Evolutionary conservation across 2,113 vertebrate species (phyloP).

Genomic region (Engraulis encrasicolus): DNA sequence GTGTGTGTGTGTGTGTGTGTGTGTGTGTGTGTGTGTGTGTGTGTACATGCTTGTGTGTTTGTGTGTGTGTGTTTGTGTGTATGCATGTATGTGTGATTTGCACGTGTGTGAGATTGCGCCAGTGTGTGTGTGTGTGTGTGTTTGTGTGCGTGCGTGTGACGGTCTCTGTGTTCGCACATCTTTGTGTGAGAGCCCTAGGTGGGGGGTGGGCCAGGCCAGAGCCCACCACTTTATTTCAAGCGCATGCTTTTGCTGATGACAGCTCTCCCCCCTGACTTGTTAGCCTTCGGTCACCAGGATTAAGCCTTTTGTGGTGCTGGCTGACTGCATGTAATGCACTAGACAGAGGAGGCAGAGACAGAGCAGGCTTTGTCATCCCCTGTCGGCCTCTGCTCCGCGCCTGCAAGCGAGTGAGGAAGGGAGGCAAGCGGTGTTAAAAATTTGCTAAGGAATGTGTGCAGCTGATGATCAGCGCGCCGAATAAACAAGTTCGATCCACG

Average conservation of each 20-base stretch:
- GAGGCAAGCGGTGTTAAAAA: too few species aligned
- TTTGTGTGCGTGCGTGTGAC: too few species aligned
- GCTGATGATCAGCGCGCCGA: not conserved
- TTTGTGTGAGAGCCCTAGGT: not conserved
- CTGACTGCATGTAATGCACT: not conserved
- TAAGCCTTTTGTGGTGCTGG: slow-evolving; percentile 3
- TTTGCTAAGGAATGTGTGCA: not conserved
- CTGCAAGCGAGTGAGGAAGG: not conserved
- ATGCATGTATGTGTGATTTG: too few species aligned
- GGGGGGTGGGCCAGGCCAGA: not conserved
- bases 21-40: too few species aligned
- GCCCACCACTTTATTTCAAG: slow-evolving; percentile 20
- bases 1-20: too few species aligned
- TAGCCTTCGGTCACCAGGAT: slow-evolving; percentile 25
- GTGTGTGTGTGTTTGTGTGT: too few species aligned
- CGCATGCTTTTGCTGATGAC: slow-evolving; percentile 18
- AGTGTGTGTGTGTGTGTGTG: too few species aligned
- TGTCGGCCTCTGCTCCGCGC: not conserved
- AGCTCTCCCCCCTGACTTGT: slow-evolving; percentile 28
- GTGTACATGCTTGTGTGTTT: too few species aligned
- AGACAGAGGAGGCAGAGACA: not conserved
- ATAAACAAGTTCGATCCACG: slow-evolving; percentile 32
- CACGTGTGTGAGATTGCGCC: too few species aligned
- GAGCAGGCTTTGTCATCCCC: slow-evolving; percentile 22
- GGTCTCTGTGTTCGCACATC: too few species aligned